Evolutionary conservation across 2,888 invertebrate species (phyloP), one percentile per base, ranked within the genome.

Genomic region (Melieria picta): DNA sequence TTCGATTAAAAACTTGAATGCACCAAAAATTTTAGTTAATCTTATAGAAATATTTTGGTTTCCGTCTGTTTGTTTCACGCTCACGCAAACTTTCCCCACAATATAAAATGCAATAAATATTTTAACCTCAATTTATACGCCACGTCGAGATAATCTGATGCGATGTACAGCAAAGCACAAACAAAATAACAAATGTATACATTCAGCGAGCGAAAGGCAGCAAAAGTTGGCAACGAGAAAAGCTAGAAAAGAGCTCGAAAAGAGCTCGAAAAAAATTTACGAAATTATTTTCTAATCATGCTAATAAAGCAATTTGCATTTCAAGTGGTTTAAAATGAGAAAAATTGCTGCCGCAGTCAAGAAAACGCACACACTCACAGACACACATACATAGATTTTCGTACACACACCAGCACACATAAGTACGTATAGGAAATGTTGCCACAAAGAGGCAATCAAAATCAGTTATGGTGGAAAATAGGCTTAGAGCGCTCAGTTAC

Each of bases 251-350:
- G 13, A 52, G 13, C 7, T 16, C 16, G 16, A 16, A 52, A 7
- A 9, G 52, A 52, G 9, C 52, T 52, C 11, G 52, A n/a, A 13
- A 11, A 61, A 58, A 42, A 13, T 30, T 61, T 63, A 10, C 48
- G n/a, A 63, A 63, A 63, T 63, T 48, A 63, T 63, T 63, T 63
- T 63, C 62, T 63, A 63, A 63, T 63, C 62, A 47, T 13, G 62
- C 62, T 63, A 63, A 63, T 48, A 63, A 63, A 46, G 48, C 48
- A 61, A 61, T 61, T 61, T 61, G 61, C 43, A 61, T 61, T 61
- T 42, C 61, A 61, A 61, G 61, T 61, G 61, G 61, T 45, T 61
- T 61, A 10, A 45, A 45, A 45, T 42, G 61, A 42, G 58, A 58
- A 58, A 42, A 13, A 58, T 58, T 58, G 42, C 58, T 58, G 58